phyloP scores from a whole-genome alignment of 2,797 vertebrate species.

The Eremophila alpestris region DNA sequence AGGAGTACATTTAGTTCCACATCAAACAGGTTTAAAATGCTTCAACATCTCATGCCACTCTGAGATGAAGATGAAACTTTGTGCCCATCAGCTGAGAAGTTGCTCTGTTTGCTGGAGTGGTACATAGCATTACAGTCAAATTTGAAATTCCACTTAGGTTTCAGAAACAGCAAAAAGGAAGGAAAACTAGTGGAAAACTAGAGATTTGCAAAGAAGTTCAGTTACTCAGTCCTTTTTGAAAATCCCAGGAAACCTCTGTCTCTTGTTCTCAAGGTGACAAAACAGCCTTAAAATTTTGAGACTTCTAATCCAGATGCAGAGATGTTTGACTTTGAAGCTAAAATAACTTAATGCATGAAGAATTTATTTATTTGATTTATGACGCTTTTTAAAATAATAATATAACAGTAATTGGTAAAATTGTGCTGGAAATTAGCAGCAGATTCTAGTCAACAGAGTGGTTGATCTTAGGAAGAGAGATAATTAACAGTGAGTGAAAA shows the following conservation, averaged over 20 bases:
- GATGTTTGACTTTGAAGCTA: background rate
- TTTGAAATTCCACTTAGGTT: background rate
- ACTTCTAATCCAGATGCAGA: background rate
- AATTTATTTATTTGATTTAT: background rate
- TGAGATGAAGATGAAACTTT: background rate
- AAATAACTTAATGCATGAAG: background rate
- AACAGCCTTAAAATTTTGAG: background rate
- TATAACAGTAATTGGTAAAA: background rate
- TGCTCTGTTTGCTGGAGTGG: background rate
- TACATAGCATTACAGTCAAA: accelerated
- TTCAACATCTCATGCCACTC: background rate
- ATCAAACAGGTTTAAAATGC: background rate
- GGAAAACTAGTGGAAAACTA: background rate
- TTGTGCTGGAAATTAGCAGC: background rate
- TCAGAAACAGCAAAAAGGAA: background rate
- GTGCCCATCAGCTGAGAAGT: background rate
- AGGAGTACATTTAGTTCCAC: background rate
- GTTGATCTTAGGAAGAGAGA: background rate
- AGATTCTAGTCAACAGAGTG: background rate
- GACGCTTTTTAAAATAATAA: background rate
- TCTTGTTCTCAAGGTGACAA: background rate
- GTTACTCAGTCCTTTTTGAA: background rate
- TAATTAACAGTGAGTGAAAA: background rate
- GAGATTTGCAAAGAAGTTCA: background rate
- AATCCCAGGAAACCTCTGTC: background rate